A percentile compares a stretch with the other conserved stretches of the same genome.
phyloP scores from a whole-genome alignment of 2,888 invertebrate genomes.

The Craniophora ligustri region DNA sequence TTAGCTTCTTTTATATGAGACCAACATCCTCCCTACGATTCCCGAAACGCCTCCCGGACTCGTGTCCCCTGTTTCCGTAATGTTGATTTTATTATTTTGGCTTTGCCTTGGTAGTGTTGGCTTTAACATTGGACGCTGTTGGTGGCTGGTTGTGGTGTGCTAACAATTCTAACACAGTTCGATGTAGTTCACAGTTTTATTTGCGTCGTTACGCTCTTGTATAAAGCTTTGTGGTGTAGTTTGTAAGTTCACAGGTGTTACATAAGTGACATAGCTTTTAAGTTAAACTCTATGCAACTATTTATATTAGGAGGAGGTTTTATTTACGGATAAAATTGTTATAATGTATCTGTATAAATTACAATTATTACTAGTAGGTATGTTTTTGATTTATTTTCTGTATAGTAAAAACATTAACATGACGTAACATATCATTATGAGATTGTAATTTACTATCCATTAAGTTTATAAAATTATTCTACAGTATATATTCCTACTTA shows the following conservation, averaged over 20 bases:
- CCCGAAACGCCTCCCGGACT: conserved; percentile 84
- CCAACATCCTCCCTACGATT: conserved; percentile 62
- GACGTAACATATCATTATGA: conserved; percentile 53
- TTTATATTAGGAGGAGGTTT: conserved; percentile 40
- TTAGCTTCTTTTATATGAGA: conserved; percentile 77
- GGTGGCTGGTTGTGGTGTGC: conserved; percentile 85
- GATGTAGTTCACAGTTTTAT: conserved; percentile 75
- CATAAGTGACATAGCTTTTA: conserved; percentile 51
- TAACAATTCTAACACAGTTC: conserved; percentile 84
- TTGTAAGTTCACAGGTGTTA: conserved; percentile 56
- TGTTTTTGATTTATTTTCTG: conserved; percentile 42
- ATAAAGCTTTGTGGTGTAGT: conserved; percentile 69
- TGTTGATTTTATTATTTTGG: conserved; percentile 84
- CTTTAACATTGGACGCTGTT: conserved; percentile 83
- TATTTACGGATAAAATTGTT: conserved; percentile 22
- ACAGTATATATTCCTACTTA: not conserved
- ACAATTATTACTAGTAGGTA: conserved; percentile 28
- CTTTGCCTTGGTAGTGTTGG: conserved; percentile 88
- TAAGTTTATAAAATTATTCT: conserved; percentile 50
- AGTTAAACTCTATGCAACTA: conserved; percentile 37
- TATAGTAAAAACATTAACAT: conserved; percentile 63
- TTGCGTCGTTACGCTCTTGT: conserved; percentile 80
- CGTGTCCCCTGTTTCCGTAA: conserved; percentile 87
- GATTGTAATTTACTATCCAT: conserved; percentile 63
- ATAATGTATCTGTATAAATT: conserved; percentile 9